phyloP scores from a whole-genome alignment of 1,140 invertebrate genomes.

The Euwallacea similis region DNA sequence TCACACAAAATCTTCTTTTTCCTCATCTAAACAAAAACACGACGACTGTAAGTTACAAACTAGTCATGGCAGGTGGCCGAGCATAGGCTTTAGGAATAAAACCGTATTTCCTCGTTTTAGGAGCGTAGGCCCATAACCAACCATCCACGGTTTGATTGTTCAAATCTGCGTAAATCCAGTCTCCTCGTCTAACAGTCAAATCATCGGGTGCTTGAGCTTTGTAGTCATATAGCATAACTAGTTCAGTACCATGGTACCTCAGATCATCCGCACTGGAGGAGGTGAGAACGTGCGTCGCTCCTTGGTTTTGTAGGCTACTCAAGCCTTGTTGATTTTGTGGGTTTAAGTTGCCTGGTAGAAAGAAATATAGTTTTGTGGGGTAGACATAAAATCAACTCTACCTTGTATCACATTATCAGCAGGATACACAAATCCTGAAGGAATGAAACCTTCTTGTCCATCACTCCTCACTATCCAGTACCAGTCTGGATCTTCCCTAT shows the following conservation, averaged over 20 bases:
- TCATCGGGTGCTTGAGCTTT: slow-evolving; percentile 93
- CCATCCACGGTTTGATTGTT: slow-evolving; percentile 91
- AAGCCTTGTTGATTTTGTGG: slow-evolving; percentile 49
- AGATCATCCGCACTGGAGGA: slow-evolving; percentile 59
- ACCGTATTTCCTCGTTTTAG: slow-evolving; percentile 89
- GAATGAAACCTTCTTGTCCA: slow-evolving; percentile 94
- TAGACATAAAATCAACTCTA: slow-evolving; percentile 44
- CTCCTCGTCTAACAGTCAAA: slow-evolving; percentile 82
- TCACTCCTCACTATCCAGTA: slow-evolving; percentile 92
- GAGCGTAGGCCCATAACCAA: slow-evolving; percentile 94
- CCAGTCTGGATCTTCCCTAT: slow-evolving; percentile 93
- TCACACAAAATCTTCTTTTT: not conserved
- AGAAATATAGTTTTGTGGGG: too few relatives aligned
- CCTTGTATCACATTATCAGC: slow-evolving; percentile 78
- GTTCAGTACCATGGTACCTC: slow-evolving; percentile 80
- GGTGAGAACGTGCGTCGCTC: slow-evolving; percentile 43
- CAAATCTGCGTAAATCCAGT: slow-evolving; percentile 93
- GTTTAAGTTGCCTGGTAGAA: slow-evolving; percentile 55
- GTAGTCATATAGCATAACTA: slow-evolving; percentile 93
- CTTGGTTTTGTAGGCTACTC: slow-evolving; percentile 47
- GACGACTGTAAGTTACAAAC: slow-evolving; percentile 55
- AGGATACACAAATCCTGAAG: slow-evolving; percentile 91
- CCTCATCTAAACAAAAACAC: too few relatives aligned
- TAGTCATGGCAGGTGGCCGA: slow-evolving; percentile 88
- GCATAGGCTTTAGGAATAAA: slow-evolving; percentile 95